A percentile compares a stretch with the other conserved stretches of the same genome.
phyloP scores from a whole-genome alignment of 2,797 vertebrate species.

The Ammospiza maritima region DNA sequence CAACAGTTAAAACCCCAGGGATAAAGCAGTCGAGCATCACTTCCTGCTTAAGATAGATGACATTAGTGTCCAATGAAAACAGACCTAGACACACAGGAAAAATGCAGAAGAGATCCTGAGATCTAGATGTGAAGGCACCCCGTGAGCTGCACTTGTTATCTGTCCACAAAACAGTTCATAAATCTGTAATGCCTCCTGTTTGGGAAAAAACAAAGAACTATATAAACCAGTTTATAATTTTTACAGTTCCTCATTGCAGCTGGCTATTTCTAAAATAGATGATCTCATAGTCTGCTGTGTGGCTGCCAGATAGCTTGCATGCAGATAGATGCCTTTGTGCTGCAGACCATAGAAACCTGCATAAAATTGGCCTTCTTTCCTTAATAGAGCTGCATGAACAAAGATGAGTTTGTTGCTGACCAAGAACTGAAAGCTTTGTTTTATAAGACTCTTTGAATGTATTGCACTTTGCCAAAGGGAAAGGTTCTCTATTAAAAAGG shows the following conservation, averaged over 20 bases:
- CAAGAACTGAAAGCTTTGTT: constrained; percentile 85
- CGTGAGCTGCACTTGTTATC: constrained; percentile 55
- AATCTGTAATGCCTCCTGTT: constrained; percentile 56
- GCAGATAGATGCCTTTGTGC: constrained; percentile 84
- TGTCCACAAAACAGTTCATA: constrained; percentile 60
- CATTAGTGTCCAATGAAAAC: constrained; percentile 56
- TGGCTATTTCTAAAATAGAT: constrained; percentile 76
- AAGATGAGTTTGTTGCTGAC: constrained; percentile 88
- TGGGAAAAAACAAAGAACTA: constrained; percentile 56
- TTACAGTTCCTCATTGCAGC: constrained; percentile 74
- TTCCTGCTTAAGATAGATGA: constrained; percentile 75
- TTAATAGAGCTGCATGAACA: constrained; percentile 83
- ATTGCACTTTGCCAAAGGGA: constrained; percentile 76
- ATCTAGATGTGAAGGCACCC: constrained; percentile 5
- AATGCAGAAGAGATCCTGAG: background rate
- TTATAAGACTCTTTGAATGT: constrained; percentile 81
- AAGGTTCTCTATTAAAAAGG: constrained; percentile 64
- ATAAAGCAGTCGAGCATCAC: constrained; percentile 72
- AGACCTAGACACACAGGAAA: background rate
- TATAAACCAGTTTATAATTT: constrained; percentile 80
- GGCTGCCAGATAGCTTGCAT: constrained; percentile 80
- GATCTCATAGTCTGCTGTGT: constrained; percentile 78
- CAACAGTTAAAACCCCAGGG: constrained; percentile 68
- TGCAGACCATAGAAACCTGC: constrained; percentile 83
- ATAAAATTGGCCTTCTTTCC: constrained; percentile 86